A percentile compares a stretch with the other conserved stretches of the same genome.
Conservation (phyloP, 2,113 vertebrate genomes). For the Passerina amoena region DNA sequence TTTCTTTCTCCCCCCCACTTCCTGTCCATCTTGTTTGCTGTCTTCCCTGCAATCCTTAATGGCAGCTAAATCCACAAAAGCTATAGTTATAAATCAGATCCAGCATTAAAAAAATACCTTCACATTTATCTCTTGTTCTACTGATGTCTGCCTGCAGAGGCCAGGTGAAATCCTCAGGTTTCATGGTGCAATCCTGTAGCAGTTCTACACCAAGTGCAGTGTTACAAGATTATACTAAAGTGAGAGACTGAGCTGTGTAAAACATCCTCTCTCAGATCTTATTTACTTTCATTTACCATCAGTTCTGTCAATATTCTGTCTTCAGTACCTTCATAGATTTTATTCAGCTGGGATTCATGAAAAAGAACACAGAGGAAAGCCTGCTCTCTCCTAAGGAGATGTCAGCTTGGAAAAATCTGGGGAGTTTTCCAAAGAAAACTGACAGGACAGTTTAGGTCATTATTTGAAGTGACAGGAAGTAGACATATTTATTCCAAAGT, state of each 20-base stretch:
- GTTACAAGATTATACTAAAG: neutral
- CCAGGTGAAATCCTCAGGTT: neutral
- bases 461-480: neutral
- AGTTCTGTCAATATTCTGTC: neutral
- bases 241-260: neutral
- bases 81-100: neutral
- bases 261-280: neutral
- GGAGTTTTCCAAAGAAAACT: neutral
- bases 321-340: neutral
- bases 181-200: neutral
- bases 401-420: neutral
- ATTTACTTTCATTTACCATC: neutral
- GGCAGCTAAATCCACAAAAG: neutral
- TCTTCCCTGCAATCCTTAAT: neutral
- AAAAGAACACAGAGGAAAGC: neutral
- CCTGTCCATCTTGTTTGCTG: neutral
- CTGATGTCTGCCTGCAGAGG: neutral
- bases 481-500: constrained; percentile 19
- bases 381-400: neutral
- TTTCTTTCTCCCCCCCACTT: neutral
- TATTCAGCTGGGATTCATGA: neutral
- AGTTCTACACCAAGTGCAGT: neutral
- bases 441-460: neutral
- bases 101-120: neutral
- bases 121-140: neutral